Conservation (phyloP, 2,113 vertebrate species). For the Typhlomys cinereus region DNA sequence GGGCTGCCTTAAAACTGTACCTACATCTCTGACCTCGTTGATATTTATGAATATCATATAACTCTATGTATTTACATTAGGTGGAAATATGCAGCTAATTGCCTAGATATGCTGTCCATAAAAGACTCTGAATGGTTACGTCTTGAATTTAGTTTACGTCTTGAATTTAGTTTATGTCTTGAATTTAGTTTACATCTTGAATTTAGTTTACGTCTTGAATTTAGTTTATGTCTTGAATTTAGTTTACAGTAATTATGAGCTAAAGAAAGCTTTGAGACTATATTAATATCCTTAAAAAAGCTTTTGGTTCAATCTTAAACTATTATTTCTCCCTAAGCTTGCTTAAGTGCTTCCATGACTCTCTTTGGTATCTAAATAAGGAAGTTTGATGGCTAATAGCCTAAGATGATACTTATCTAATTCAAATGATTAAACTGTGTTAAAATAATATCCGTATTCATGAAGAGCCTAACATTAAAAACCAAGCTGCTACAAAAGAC, state of each 20-base stretch:
- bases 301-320: background rate
- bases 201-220: no score
- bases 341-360: background rate
- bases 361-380: background rate
- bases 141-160: background rate
- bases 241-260: background rate
- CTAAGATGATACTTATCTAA: background rate
- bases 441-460: background rate
- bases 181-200: no score
- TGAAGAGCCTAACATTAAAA: conserved; percentile 22
- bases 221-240: conserved; percentile 10
- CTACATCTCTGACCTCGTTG: background rate
- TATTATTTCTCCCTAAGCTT: conserved; percentile 11
- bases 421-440: background rate
- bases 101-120: background rate
- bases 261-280: background rate
- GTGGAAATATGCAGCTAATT: background rate
- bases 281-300: background rate
- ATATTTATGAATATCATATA: background rate
- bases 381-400: background rate
- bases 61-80: background rate
- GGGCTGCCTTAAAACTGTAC: background rate
- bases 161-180: no score
- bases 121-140: background rate
- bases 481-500: conserved; percentile 12